A percentile compares a stretch with the other conserved stretches of the same genome.
Conservation (phyloP, 1,140 invertebrate genomes). For the Drosophila triauraria region DNA sequence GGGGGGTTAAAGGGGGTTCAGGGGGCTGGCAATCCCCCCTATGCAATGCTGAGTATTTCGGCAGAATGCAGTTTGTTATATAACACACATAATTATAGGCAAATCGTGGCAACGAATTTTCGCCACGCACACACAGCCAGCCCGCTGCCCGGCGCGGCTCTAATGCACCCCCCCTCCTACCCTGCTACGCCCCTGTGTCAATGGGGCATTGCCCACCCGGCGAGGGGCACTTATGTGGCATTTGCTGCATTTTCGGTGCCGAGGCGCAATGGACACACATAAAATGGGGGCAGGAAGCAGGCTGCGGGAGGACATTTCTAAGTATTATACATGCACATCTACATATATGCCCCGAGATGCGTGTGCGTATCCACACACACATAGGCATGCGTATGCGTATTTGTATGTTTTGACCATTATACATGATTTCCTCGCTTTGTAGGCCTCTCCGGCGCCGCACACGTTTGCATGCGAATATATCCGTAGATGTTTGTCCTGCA, state of each 20-base stretch:
- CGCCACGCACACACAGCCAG: constrained; percentile 59
- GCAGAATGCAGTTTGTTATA: constrained; percentile 82
- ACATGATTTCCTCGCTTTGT: constrained; percentile 64
- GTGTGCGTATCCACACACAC: constrained; percentile 11
- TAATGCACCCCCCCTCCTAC: constrained; percentile 2
- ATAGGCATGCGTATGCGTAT: constrained; percentile 54
- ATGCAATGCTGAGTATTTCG: constrained; percentile 58
- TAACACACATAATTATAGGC: constrained; percentile 84
- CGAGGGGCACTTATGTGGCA: constrained; percentile 77
- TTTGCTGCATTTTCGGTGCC: constrained; percentile 70
- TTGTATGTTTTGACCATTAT: constrained; percentile 70
- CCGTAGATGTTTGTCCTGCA: constrained; percentile 60
- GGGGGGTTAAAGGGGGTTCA: not conserved
- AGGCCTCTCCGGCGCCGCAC: constrained; percentile 24
- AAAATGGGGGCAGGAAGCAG: constrained; percentile 25
- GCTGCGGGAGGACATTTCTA: constrained; percentile 54
- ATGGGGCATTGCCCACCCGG: constrained; percentile 46
- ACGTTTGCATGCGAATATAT: constrained; percentile 27
- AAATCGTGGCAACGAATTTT: constrained; percentile 83
- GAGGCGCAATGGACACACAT: constrained; percentile 61
- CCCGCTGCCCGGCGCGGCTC: constrained; percentile 13
- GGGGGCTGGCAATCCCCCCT: not conserved
- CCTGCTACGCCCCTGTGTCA: constrained; percentile 26
- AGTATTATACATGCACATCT: constrained; percentile 67
- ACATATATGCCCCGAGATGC: constrained; percentile 21